Evolutionary conservation across 2,888 invertebrate genomes (phyloP), one percentile per base, ranked within the genome.

Genomic region (Ceratothoa steindachneri): DNA sequence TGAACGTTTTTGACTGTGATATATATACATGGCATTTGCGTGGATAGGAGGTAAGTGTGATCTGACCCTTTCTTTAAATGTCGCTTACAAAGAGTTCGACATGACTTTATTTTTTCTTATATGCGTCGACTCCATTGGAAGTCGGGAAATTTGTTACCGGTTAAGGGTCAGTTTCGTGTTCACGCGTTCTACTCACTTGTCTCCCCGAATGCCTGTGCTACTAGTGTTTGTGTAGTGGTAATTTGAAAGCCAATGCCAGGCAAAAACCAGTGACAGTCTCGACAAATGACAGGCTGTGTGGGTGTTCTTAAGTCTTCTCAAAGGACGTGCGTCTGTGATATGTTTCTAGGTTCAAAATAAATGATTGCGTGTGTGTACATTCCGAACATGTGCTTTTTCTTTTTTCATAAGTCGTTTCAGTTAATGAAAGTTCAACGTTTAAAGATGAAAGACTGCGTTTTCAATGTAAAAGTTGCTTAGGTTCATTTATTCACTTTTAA

Each of bases 1-100:
- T 60, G 60, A 60, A 60, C 60, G 60, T 60, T 60, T 60, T 60
- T 60, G 60, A 24, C 60, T 60, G 60, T 60, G 60, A 60, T 60
- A 60, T 60, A 60, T 60, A n/a, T n/a, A n/a, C n/a, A 22, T 22
- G 60, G 60, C 60, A 60, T 60, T 60, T 60, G 60, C 60, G 60
- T 60, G 60, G 24, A 22, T 60, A 60, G 27, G 12, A 24, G 12
- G 60, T 60, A 12, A 24, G 12, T n/a, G n/a, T n/a, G n/a, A n/a
- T n/a, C n/a, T n/a, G n/a, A n/a, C n/a, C n/a, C n/a, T n/a, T n/a
- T n/a, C n/a, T n/a, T n/a, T n/a, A n/a, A n/a, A n/a, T n/a, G n/a
- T n/a, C n/a, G n/a, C n/a, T n/a, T n/a, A n/a, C n/a, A n/a, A n/a
- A n/a, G n/a, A n/a, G n/a, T n/a, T n/a, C n/a, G n/a, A n/a, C n/a